phyloP scores from a whole-genome alignment of 1,140 invertebrate genomes.

The Matsumurasca onukii region DNA sequence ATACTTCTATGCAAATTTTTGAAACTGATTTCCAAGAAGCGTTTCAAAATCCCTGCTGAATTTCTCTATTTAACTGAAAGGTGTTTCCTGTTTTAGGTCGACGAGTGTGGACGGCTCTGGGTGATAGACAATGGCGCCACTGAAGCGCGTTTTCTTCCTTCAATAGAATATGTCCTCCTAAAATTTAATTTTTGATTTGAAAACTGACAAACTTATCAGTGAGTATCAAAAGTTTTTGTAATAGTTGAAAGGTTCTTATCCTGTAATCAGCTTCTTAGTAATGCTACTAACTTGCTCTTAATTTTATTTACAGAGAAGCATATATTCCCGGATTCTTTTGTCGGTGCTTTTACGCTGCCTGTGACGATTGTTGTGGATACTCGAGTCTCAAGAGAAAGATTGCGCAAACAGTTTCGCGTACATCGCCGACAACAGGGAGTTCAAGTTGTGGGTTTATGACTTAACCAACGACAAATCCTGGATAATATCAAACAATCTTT shows the following conservation, averaged over 20 bases:
- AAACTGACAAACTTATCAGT: conserved; percentile 45
- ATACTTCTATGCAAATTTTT: too few species aligned
- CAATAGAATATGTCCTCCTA: conserved; percentile 56
- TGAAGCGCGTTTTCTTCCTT: conserved; percentile 47
- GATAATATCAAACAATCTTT: conserved; percentile 64
- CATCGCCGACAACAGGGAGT: conserved; percentile 69
- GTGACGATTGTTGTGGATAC: conserved; percentile 54
- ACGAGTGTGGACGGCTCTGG: conserved; percentile 64
- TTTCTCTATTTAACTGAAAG: too few species aligned
- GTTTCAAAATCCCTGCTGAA: too few species aligned
- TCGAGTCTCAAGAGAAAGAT: conserved; percentile 58
- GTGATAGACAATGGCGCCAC: conserved; percentile 68
- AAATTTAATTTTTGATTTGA: conserved; percentile 63
- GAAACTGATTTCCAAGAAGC: too few species aligned
- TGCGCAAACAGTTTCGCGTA: conserved; percentile 70
- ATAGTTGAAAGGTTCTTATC: too few species aligned
- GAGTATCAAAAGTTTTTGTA: too few species aligned
- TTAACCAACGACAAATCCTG: conserved; percentile 57
- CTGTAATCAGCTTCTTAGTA: too few species aligned
- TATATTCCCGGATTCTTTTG: conserved; percentile 52
- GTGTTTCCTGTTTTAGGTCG: conserved; percentile 57
- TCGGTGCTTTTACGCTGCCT: conserved; percentile 51
- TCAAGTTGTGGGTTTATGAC: conserved; percentile 68
- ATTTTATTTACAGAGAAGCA: conserved; percentile 55
- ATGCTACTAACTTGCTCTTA: too few species aligned